These are phyloP conservation scores for Liolophura sinensis DNA, from an alignment of 1,140 invertebrate genomes.

Conservation along the genomic window DNA sequence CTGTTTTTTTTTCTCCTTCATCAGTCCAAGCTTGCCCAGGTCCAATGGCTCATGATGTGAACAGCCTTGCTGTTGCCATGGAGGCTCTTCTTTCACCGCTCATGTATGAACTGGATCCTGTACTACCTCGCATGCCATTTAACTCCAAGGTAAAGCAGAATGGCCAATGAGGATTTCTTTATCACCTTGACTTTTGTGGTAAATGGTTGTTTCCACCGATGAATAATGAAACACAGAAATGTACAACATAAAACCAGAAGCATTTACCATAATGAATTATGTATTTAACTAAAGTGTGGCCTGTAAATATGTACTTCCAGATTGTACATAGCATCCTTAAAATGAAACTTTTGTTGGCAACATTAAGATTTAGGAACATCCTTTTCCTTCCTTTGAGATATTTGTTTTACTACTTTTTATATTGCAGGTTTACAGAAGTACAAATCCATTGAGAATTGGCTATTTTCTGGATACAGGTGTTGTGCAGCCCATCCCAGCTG, in stretches of 20 bases:
- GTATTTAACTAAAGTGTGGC: too few species aligned
- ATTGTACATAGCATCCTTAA: too few species aligned
- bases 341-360: neutral
- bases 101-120: constrained; percentile 35
- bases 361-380: neutral
- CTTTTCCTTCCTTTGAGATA: constrained; percentile 1
- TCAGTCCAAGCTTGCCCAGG: constrained; percentile 28
- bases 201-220: neutral
- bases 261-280: too few species aligned
- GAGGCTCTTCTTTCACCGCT: constrained; percentile 26
- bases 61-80: constrained; percentile 36
- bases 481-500: constrained; percentile 24
- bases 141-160: constrained; percentile 23
- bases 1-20: neutral
- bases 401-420: neutral
- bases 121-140: constrained; percentile 34
- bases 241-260: too few species aligned
- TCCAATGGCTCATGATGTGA: constrained; percentile 37
- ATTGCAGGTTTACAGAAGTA: constrained; percentile 26
- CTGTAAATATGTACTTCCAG: too few species aligned
- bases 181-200: constrained; percentile 5
- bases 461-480: constrained; percentile 30
- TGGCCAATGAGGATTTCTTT: neutral
- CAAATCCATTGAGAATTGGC: constrained; percentile 24
- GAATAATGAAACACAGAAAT: too few species aligned